These are phyloP conservation scores for Paraescarpia echinospica DNA, from an alignment of 1,140 invertebrate genomes.

Conservation along the genomic window DNA sequence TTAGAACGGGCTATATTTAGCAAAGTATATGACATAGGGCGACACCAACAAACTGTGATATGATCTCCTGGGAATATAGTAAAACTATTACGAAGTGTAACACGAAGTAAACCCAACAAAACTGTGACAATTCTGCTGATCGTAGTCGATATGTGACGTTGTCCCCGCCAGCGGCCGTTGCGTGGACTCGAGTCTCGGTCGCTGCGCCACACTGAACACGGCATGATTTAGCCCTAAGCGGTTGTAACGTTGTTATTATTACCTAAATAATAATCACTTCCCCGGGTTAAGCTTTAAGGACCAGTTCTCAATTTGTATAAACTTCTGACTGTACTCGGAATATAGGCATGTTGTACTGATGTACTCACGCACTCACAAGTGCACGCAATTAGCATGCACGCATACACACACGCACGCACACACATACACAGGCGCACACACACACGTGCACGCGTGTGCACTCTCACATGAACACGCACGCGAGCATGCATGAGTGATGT, in stretches of 20 bases:
- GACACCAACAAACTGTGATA: neutral
- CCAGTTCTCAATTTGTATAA: neutral
- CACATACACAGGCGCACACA: too few relatives aligned
- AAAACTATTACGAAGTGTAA: neutral
- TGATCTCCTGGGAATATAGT: neutral
- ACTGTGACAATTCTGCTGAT: neutral
- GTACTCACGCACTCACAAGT: too few relatives aligned
- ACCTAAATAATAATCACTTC: neutral
- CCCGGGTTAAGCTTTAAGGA: neutral
- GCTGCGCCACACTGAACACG: neutral
- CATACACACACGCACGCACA: too few relatives aligned
- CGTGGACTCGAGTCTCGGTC: neutral
- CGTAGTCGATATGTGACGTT: neutral
- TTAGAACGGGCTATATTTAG: neutral
- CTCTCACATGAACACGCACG: too few relatives aligned
- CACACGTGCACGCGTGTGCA: too few relatives aligned
- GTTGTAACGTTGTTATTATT: neutral
- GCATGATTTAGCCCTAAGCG: neutral
- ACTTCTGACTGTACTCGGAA: neutral
- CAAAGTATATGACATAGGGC: neutral
- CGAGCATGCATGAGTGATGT: too few relatives aligned
- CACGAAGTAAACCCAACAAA: neutral
- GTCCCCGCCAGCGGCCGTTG: neutral
- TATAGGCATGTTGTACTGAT: too few relatives aligned
- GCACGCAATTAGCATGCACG: too few relatives aligned